phyloP scores from a whole-genome alignment of 2,888 invertebrate species.

The Anagyrus pseudococci region DNA sequence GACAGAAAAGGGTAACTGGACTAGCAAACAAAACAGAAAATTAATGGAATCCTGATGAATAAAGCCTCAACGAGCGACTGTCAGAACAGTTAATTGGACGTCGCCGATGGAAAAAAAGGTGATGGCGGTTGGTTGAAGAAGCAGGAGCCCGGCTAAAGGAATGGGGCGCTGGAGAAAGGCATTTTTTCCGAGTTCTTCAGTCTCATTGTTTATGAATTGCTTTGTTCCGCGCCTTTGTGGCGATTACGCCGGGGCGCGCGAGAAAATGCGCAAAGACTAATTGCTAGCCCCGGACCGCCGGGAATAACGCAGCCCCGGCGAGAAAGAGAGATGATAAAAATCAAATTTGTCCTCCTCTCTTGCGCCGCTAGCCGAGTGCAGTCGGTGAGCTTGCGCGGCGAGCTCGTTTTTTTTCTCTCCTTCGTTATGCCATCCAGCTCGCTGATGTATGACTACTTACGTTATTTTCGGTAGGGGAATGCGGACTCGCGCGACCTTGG shows the following conservation, averaged over 20 bases:
- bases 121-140: too few relatives aligned
- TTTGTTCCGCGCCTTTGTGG: constrained; percentile 28
- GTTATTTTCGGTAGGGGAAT: not conserved
- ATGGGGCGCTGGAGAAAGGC: too few relatives aligned
- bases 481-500: constrained; percentile 20
- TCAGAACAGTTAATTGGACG: constrained; percentile 26
- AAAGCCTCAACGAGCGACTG: not conserved
- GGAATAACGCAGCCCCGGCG: too few relatives aligned
- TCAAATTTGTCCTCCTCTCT: not conserved
- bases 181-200: constrained; percentile 1
- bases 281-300: not conserved
- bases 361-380: not conserved
- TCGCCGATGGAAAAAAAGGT: constrained; percentile 13
- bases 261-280: constrained; percentile 28
- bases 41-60: constrained; percentile 22
- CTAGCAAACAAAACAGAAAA: constrained; percentile 23
- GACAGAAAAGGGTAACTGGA: constrained; percentile 1
- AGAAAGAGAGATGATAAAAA: not conserved
- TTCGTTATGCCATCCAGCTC: not conserved
- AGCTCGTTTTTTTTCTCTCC: not conserved
- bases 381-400: too few relatives aligned
- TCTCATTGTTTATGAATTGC: constrained; percentile 30
- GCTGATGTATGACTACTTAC: not conserved
- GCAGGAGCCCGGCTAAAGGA: too few relatives aligned
- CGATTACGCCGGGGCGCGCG: constrained; percentile 5